Evolutionary conservation across 2,888 invertebrate genomes (phyloP).

Genomic region (Diabrotica balteata): DNA sequence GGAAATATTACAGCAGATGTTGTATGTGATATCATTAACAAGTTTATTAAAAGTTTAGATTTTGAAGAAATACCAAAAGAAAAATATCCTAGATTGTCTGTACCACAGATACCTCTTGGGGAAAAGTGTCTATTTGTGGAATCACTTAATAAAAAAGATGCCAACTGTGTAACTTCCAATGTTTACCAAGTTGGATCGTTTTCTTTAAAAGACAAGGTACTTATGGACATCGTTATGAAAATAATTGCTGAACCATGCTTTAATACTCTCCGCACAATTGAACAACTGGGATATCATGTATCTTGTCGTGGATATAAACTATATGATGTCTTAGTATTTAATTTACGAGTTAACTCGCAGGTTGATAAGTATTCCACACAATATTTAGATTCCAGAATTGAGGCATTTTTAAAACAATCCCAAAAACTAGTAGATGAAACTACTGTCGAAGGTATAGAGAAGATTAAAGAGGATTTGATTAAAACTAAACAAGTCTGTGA

Average conservation of each 20-base stretch:
- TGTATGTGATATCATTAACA: conserved; percentile 68
- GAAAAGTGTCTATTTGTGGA: conserved; percentile 70
- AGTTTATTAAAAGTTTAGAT: conserved; percentile 65
- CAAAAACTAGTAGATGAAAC: conserved; percentile 66
- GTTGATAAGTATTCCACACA: conserved; percentile 71
- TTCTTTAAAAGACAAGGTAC: conserved; percentile 67
- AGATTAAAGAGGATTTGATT: conserved; percentile 72
- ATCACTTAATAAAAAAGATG: conserved; percentile 76
- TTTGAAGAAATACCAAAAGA: conserved; percentile 62
- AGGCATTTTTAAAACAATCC: conserved; percentile 72
- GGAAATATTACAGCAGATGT: conserved; percentile 77
- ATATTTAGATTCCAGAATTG: conserved; percentile 75
- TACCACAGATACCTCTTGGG: conserved; percentile 73
- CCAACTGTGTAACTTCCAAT: conserved; percentile 83
- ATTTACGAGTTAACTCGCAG: conserved; percentile 80
- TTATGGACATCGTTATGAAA: conserved; percentile 77
- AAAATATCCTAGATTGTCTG: conserved; percentile 63
- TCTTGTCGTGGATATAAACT: conserved; percentile 74
- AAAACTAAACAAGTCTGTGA: conserved; percentile 80
- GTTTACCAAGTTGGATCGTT: conserved; percentile 82
- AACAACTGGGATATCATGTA: conserved; percentile 90
- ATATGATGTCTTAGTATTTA: conserved; percentile 80
- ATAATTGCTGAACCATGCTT: conserved; percentile 89
- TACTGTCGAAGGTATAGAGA: conserved; percentile 67
- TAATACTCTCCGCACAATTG: conserved; percentile 83